A percentile compares a stretch with the other conserved stretches of the same genome.
Conservation (phyloP, 23 tunicate species). For the Diplosoma virens region DNA sequence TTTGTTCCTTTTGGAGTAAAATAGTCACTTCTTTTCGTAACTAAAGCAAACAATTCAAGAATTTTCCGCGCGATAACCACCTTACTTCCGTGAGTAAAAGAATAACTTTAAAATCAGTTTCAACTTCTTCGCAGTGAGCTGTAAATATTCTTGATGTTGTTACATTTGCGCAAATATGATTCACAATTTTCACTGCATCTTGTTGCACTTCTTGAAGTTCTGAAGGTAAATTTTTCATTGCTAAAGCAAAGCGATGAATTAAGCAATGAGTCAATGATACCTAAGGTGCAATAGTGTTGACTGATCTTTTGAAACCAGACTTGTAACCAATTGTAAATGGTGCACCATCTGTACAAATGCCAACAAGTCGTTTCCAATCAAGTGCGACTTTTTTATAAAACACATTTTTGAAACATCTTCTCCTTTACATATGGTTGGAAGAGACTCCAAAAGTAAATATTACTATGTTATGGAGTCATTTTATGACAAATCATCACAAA, state of each 20-base stretch:
- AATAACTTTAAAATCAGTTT: not conserved
- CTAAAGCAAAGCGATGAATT: constrained; percentile 27
- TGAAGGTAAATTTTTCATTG: constrained; percentile 37
- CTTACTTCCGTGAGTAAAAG: not conserved
- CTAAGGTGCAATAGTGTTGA: not conserved
- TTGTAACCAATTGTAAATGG: not conserved
- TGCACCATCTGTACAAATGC: not conserved
- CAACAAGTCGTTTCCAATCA: not conserved
- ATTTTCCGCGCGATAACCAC: not conserved
- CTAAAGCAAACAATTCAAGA: constrained; percentile 3
- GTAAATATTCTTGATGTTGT: constrained; percentile 31
- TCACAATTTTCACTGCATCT: constrained; percentile 2
- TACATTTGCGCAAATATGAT: constrained; percentile 34
- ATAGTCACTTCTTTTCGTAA: constrained; percentile 10
- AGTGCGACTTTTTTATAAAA: not conserved
- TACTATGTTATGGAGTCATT: not conserved
- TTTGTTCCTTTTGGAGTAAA: not conserved
- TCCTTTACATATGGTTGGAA: not conserved
- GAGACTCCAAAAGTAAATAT: not conserved
- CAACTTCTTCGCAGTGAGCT: constrained; percentile 26
- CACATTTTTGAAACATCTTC: not conserved
- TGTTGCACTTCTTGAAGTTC: constrained; percentile 30
- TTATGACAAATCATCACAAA: too few species aligned
- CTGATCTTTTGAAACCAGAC: not conserved
- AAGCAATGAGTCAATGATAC: constrained; percentile 31